These are phyloP conservation scores for Hycleus phaleratus DNA, from an alignment of 1,140 invertebrate species.

Conservation along the genomic window DNA sequence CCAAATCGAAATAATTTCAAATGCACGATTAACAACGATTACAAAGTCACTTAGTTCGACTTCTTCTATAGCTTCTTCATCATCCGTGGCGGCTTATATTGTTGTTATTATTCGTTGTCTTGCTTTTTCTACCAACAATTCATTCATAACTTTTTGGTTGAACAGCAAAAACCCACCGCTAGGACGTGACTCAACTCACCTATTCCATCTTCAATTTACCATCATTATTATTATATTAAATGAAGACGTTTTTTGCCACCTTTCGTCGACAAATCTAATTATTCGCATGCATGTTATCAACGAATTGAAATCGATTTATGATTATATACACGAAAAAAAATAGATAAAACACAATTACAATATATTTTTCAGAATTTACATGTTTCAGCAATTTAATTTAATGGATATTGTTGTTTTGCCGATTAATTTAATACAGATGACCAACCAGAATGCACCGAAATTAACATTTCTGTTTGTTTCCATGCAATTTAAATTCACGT, in stretches of 20 bases:
- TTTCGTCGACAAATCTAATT: too few species aligned
- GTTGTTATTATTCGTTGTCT: too few species aligned
- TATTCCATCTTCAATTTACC: too few species aligned
- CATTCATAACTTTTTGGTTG: slow-evolving; percentile 14
- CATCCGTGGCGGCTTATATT: too few species aligned
- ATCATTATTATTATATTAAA: too few species aligned
- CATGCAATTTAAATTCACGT: slow-evolving; percentile 11
- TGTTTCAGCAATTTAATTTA: slow-evolving; percentile 10
- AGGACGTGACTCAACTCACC: slow-evolving; percentile 3
- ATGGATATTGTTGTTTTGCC: background rate
- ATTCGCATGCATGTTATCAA: too few species aligned
- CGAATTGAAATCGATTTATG: too few species aligned
- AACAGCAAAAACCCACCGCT: slow-evolving; percentile 2
- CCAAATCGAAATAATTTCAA: slow-evolving; percentile 19
- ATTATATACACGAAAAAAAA: too few species aligned
- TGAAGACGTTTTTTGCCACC: too few species aligned
- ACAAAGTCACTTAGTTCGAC: background rate
- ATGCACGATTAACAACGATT: slow-evolving; percentile 19
- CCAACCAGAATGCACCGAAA: background rate
- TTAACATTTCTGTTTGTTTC: slow-evolving; percentile 14
- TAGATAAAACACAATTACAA: too few species aligned
- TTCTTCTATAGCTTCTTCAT: too few species aligned
- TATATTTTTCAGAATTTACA: slow-evolving; percentile 1
- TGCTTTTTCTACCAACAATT: slow-evolving; percentile 8
- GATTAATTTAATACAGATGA: slow-evolving; percentile 15